Conservation (phyloP, 2,888 invertebrate genomes). For the Chesias legatella region DNA sequence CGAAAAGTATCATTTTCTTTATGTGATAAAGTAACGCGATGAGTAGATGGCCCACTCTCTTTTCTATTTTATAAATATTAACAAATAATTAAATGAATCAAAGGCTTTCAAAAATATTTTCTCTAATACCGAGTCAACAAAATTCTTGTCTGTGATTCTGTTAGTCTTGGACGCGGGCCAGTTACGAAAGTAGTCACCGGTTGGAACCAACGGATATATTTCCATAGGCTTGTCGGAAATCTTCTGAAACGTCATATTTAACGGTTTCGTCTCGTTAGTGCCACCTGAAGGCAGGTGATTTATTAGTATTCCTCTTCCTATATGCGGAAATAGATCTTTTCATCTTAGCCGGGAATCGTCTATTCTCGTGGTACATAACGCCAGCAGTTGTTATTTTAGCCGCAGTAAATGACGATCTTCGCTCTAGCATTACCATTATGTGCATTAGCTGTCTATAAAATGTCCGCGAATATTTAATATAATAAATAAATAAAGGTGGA, state of each 20-base stretch:
- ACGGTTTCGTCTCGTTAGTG: constrained; percentile 5
- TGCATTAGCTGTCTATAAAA: no score
- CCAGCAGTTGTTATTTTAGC: no score
- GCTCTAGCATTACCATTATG: no score
- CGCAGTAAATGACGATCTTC: no score
- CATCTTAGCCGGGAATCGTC: constrained; percentile 7
- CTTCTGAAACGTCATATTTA: constrained; percentile 8
- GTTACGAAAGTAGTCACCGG: not conserved
- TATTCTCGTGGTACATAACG: not conserved
- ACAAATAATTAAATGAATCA: no score
- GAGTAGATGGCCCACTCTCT: no score
- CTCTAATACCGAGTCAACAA: not conserved
- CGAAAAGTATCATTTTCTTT: no score
- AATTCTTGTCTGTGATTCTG: constrained; percentile 2
- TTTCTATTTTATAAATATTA: no score
- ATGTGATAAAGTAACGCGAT: no score
- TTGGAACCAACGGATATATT: not conserved
- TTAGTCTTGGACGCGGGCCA: constrained; percentile 8
- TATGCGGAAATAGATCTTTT: constrained; percentile 7
- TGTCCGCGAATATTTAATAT: no score
- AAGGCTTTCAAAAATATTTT: no score
- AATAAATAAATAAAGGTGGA: no score
- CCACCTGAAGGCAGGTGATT: constrained; percentile 10
- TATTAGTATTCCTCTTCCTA: constrained; percentile 11
- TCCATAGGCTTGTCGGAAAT: constrained; percentile 7